Evolutionary conservation across 2,113 vertebrate genomes (phyloP), one percentile per base, ranked within the genome.

Genomic region (Hyperopisus bebe): DNA sequence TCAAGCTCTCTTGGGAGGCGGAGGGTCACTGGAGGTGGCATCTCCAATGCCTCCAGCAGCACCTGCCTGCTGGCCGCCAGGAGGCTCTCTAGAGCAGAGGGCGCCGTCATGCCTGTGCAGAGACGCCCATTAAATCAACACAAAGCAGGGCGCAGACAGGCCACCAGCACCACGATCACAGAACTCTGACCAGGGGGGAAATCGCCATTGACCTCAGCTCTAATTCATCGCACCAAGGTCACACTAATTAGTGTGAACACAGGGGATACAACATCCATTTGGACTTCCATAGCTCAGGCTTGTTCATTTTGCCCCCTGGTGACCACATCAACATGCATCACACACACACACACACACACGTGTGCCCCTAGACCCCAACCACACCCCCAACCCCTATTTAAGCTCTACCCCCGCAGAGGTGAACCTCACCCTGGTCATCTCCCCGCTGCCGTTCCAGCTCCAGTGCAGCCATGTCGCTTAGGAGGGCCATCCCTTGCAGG

Each of bases 391-490:
- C 70, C 31, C 11, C 11, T 3, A 39, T 46, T 85, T 47, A 77
- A 90, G 53, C 74, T 51, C 2, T 0, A 0, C 21, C 0, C 3
- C 10, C 13, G 21, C 27, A 3, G 13, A 77, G n/a, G 83, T n/a
- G 0, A 0, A 3, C 91, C 96, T 96, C 92, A 98, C 97, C 93
- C 47, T 94, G 91, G 7, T 66, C 85, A 85, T 96, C 95, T 89
- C 94, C 94, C 89, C 95, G 95, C 92, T 97, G 92, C 88, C 95
- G 94, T 92, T 98, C 96, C 92, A 98, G 95, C 91, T 98, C 98
- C 89, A 97, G 94, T 91, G 97, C 97, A 0, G 97, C 98, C 42
- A 99, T 97, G 93, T 99, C 97, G 47, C 98, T 98, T 88, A 99
- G 95, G 88, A 99, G 94, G 27, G 97, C 96, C 95, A 99, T 99